A percentile compares a stretch with the other conserved stretches of the same genome.
Evolutionary conservation across 2,888 invertebrate species (phyloP).

Genomic region (Hydrotaea diabolus): DNA sequence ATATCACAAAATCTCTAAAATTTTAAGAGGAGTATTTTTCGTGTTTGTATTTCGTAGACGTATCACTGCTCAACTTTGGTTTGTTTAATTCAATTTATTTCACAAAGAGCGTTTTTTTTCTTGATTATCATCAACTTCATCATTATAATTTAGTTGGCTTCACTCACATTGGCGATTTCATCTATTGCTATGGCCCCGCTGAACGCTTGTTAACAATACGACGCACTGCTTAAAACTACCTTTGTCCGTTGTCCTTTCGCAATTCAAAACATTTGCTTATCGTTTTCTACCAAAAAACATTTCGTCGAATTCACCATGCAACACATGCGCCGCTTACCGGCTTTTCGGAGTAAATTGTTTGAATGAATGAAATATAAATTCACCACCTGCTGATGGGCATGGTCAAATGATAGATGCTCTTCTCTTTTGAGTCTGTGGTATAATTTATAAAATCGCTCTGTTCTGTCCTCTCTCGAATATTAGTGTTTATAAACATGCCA

Average conservation of each 20-base stretch:
- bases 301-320: constrained; percentile 20
- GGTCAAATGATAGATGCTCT: too few relatives aligned
- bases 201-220: constrained; percentile 55
- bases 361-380: constrained; percentile 56
- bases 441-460: too few relatives aligned
- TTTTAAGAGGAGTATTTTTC: too few relatives aligned
- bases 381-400: constrained; percentile 43
- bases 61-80: not conserved
- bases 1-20: not conserved
- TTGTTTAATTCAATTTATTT: not conserved
- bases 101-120: not conserved
- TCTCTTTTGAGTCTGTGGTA: too few relatives aligned
- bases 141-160: not conserved
- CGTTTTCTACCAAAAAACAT: not conserved
- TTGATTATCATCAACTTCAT: not conserved
- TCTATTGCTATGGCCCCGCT: constrained; percentile 1
- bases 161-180: not conserved
- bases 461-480: not conserved
- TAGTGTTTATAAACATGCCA: too few relatives aligned
- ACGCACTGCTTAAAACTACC: constrained; percentile 47
- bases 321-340: constrained; percentile 46
- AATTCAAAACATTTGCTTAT: constrained; percentile 19
- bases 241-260: not conserved
- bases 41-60: not conserved
- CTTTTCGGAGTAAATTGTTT: constrained; percentile 44